Conservation (phyloP, 2,113 vertebrate species). For the Xyrauchen texanus region DNA sequence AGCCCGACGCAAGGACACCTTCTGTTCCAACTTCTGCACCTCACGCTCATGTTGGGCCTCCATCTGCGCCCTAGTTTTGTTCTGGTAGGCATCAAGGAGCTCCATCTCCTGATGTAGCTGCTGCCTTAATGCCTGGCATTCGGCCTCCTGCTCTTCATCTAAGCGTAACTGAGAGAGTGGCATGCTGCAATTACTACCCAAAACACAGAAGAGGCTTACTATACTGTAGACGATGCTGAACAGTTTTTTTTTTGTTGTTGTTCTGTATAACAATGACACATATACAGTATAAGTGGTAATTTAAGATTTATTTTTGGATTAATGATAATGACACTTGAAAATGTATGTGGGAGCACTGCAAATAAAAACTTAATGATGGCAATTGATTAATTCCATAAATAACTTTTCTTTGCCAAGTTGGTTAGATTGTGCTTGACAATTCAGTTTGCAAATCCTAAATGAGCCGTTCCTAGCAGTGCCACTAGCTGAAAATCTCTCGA, state of each 20-base stretch:
- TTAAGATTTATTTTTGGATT: too few relatives aligned
- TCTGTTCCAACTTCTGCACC: constrained; percentile 96
- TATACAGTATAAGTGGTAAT: too few relatives aligned
- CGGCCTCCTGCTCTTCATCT: constrained; percentile 97
- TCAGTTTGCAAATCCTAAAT: too few relatives aligned
- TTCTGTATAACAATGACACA: too few relatives aligned
- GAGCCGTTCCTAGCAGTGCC: too few relatives aligned
- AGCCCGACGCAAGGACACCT: constrained; percentile 93
- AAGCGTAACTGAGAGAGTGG: constrained; percentile 84
- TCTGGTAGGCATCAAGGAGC: constrained; percentile 98
- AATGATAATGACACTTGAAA: too few relatives aligned
- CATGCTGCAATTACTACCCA: constrained; percentile 52
- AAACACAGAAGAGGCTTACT: background rate
- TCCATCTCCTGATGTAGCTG: constrained; percentile 99
- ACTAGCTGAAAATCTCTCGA: too few relatives aligned
- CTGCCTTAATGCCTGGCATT: constrained; percentile 96
- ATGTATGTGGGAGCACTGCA: too few relatives aligned
- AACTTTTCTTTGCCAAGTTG: too few relatives aligned
- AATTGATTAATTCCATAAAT: too few relatives aligned
- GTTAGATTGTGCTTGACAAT: too few relatives aligned
- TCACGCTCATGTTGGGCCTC: constrained; percentile 96
- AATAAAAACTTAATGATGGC: too few relatives aligned
- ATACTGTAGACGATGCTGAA: background rate
- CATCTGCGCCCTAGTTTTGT: constrained; percentile 98
- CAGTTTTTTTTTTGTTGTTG: background rate